Evolutionary conservation across 2,113 vertebrate species (phyloP), one percentile per base, ranked within the genome.

Genomic region (Trochalopteron elliotii): DNA sequence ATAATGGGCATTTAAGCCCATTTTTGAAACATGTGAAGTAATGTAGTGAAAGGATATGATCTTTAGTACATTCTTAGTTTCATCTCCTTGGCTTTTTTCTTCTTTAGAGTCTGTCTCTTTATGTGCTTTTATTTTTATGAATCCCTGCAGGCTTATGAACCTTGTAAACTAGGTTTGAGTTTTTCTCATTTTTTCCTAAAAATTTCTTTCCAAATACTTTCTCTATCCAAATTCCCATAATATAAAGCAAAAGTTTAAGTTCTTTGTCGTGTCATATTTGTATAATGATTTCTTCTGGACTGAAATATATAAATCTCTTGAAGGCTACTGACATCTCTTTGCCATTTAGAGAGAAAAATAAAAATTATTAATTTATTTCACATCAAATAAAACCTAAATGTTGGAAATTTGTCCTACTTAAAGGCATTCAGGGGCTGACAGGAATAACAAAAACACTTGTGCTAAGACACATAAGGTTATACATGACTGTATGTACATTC

Each of bases 121-220:
- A 56, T 50, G 27, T 70, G 23, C 20, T 92, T 83, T 90, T 93
- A 79, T 85, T 92, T 96, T 94, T 95, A 79, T 95, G 96, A 96
- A 80, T 45, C 7, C 50, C 47, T 44, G 76, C 64, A 59, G 74
- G 47, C 40, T 96, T 95, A 67, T 60, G 86, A 84, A 91, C 44
- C 79, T 91, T 12, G 2, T 71, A 93, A 96, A 45, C 82, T 91
- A 67, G 3, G 2, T 56, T 69, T 68, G 33, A 64, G 4, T 35
- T 90, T 93, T 95, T 90, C 55, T 85, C 37, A 76, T 21, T 87
- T 87, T 63, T 97, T 56, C 44, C 57, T 83, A 84, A 96, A 89
- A 72, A 47, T 7, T 24, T 18, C 18, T 78, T 91, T 95, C 33
- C 28, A 28, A 17, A 53, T 59, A 40, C 0, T 23, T 44, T 28